These are phyloP conservation scores for Platorchestia sp. DNA, from an alignment of 1,140 invertebrate genomes.

Conservation along the genomic window DNA sequence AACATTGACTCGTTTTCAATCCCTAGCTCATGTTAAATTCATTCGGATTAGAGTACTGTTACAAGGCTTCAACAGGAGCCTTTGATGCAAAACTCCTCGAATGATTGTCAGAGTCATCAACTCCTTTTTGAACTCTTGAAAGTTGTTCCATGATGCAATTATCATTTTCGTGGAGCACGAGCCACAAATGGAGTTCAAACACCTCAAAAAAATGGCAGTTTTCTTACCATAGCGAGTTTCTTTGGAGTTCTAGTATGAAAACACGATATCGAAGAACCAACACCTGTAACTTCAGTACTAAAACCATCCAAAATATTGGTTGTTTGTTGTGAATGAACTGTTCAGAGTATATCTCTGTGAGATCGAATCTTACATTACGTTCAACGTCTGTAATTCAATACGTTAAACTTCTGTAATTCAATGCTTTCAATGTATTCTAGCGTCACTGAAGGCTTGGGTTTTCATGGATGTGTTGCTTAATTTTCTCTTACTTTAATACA, in stretches of 20 bases:
- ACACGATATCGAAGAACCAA: background rate
- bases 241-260: background rate
- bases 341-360: no score
- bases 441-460: no score
- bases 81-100: background rate
- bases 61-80: background rate
- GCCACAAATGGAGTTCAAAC: background rate
- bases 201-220: background rate
- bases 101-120: background rate
- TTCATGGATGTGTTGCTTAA: no score
- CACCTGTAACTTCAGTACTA: background rate
- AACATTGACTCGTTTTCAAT: no score
- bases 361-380: no score
- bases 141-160: background rate
- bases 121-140: background rate
- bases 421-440: no score
- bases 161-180: background rate
- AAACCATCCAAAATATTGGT: background rate
- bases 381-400: no score
- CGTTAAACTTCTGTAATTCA: no score
- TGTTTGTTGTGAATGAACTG: no score
- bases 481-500: no score
- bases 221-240: background rate
- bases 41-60: no score
- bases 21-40: no score